phyloP scores from a whole-genome alignment of 2,113 vertebrate species.

The Acrocephalus arundinaceus region DNA sequence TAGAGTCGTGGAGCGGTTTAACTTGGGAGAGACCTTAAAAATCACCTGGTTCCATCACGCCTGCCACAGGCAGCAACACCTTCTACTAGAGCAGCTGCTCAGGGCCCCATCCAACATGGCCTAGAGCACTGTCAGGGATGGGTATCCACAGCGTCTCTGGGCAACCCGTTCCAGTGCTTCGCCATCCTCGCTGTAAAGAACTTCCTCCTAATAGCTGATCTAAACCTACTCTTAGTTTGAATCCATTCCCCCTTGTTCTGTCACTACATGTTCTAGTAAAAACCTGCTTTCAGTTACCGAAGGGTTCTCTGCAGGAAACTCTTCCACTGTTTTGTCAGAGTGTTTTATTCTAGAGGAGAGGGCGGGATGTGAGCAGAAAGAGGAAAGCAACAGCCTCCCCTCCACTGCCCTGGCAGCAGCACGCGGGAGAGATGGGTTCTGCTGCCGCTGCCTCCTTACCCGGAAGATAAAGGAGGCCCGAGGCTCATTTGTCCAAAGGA shows the following conservation, averaged over 20 bases:
- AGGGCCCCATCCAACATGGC: not conserved
- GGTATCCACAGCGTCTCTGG: not conserved
- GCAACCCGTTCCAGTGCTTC: not conserved
- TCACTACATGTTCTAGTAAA: not conserved
- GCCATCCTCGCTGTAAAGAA: not conserved
- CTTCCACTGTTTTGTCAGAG: not conserved
- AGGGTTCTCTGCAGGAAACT: no score
- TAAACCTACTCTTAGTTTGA: not conserved
- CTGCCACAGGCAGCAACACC: not conserved
- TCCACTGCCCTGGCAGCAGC: not conserved
- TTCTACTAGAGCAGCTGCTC: not conserved
- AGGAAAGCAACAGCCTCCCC: not conserved
- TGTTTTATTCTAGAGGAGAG: no score
- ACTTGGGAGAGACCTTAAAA: not conserved
- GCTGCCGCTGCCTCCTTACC: not conserved
- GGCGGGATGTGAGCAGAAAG: accelerated
- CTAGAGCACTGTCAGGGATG: not conserved
- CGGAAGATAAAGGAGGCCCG: not conserved
- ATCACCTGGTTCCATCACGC: not conserved
- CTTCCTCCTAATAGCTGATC: not conserved
- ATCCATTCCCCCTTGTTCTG: not conserved
- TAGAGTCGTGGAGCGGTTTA: accelerated
- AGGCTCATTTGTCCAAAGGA: not conserved
- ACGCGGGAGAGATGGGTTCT: accelerated
- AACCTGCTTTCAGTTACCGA: not conserved